phyloP scores from a whole-genome alignment of 2,888 invertebrate genomes.

The Lottia gigantea region DNA sequence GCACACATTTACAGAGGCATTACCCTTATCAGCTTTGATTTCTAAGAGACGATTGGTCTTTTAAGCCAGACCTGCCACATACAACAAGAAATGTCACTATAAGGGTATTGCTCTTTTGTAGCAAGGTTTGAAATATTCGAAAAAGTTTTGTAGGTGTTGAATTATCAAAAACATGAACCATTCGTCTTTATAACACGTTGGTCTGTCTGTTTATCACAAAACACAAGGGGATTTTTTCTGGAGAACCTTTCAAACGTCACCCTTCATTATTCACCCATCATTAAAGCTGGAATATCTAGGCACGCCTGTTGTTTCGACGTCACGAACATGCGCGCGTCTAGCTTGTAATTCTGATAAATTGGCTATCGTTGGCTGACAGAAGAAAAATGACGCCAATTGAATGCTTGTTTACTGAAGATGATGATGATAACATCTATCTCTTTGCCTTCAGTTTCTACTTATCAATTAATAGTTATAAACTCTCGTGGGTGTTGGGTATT shows the following conservation, averaged over 20 bases:
- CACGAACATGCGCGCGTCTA: background rate
- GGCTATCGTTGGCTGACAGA: background rate
- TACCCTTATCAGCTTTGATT: too few species aligned
- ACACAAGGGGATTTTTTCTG: background rate
- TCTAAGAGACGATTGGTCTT: too few species aligned
- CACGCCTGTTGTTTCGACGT: slow-evolving; percentile 1
- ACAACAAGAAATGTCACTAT: too few species aligned
- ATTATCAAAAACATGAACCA: background rate
- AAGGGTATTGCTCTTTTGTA: too few species aligned
- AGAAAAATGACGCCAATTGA: slow-evolving; percentile 11
- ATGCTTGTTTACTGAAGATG: slow-evolving; percentile 10
- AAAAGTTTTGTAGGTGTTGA: too few species aligned
- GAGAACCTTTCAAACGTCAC: background rate
- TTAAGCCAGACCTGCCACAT: too few species aligned
- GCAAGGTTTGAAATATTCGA: too few species aligned
- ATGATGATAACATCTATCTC: slow-evolving; percentile 7
- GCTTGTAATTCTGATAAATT: slow-evolving; percentile 4
- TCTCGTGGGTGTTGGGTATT: slow-evolving; percentile 7
- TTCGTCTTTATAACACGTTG: slow-evolving; percentile 2
- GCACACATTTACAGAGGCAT: too few species aligned
- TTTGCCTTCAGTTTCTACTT: slow-evolving; percentile 3
- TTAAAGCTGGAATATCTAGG: background rate
- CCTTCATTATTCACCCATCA: slow-evolving; percentile 7
- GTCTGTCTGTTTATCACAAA: slow-evolving; percentile 10
- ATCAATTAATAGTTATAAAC: background rate